phyloP scores from a whole-genome alignment of 2,113 vertebrate species.

The Alethe castanea region DNA sequence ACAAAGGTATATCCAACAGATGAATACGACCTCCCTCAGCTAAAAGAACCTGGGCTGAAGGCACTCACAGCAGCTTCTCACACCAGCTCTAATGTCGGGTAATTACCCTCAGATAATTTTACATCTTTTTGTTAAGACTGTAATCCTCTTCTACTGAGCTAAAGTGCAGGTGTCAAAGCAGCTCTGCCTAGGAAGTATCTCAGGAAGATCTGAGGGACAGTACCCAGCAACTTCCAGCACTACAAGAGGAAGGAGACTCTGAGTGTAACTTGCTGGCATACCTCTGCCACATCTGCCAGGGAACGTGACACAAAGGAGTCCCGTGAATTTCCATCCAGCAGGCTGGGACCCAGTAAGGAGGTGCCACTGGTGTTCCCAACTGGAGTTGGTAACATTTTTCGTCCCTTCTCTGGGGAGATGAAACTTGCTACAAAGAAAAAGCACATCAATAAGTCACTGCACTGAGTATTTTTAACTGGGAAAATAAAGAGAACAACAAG shows the following conservation, averaged over 20 bases:
- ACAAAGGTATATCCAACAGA: not conserved
- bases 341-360: conserved; percentile 89
- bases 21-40: not conserved
- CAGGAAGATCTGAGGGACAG: not conserved
- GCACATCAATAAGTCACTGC: not conserved
- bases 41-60: not conserved
- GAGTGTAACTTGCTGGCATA: conserved; percentile 26
- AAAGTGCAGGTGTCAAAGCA: not conserved
- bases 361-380: conserved; percentile 84
- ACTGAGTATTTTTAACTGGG: not conserved
- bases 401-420: conserved; percentile 92
- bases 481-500: not conserved
- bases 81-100: not conserved
- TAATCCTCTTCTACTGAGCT: not conserved
- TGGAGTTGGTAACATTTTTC: conserved; percentile 82
- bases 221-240: not conserved
- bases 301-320: conserved; percentile 95
- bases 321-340: conserved; percentile 94
- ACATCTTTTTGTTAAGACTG: not conserved
- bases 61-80: not conserved
- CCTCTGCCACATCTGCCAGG: conserved; percentile 91
- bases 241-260: not conserved
- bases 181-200: not conserved
- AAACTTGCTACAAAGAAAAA: conserved; percentile 83
- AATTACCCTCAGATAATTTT: not conserved